Evolutionary conservation across 2,113 vertebrate species (phyloP).

Genomic region (Hippoglossus stenolepis): DNA sequence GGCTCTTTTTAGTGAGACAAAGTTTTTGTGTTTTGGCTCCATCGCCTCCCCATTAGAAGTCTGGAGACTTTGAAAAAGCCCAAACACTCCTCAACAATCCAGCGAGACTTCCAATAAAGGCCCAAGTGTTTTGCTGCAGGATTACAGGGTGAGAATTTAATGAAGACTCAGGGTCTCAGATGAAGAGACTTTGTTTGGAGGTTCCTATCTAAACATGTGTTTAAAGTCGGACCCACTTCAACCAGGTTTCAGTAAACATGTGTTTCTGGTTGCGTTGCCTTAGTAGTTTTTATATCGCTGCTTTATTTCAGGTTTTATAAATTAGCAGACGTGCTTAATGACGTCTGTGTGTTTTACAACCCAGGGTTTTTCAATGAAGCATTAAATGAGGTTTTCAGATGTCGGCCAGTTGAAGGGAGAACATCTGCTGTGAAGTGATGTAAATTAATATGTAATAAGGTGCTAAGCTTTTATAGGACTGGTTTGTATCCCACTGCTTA

Average conservation of each 20-base stretch:
- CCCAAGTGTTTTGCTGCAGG: conserved; percentile 45
- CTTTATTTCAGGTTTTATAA: conserved; percentile 64
- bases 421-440: conserved; percentile 42
- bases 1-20: conserved; percentile 21
- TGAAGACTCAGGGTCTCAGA: conserved; percentile 36
- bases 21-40: conserved; percentile 27
- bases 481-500: not conserved
- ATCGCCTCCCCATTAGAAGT: conserved; percentile 40
- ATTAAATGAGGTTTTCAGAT: conserved; percentile 55
- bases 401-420: conserved; percentile 23
- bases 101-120: conserved; percentile 50
- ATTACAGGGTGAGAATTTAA: conserved; percentile 61
- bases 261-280: conserved; percentile 49
- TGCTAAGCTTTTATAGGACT: conserved; percentile 2
- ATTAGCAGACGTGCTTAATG: conserved; percentile 74
- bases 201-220: conserved; percentile 55
- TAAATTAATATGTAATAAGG: conserved; percentile 2
- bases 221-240: conserved; percentile 21
- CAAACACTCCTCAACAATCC: conserved; percentile 47
- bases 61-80: conserved; percentile 50
- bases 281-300: conserved; percentile 64
- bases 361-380: conserved; percentile 49
- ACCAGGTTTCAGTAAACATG: conserved; percentile 57
- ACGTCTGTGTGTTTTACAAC: conserved; percentile 64
- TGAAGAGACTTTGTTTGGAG: conserved; percentile 23